A percentile compares a stretch with the other conserved stretches of the same genome.
Evolutionary conservation across 2,113 vertebrate species (phyloP).

Genomic region (Cacatua alba): DNA sequence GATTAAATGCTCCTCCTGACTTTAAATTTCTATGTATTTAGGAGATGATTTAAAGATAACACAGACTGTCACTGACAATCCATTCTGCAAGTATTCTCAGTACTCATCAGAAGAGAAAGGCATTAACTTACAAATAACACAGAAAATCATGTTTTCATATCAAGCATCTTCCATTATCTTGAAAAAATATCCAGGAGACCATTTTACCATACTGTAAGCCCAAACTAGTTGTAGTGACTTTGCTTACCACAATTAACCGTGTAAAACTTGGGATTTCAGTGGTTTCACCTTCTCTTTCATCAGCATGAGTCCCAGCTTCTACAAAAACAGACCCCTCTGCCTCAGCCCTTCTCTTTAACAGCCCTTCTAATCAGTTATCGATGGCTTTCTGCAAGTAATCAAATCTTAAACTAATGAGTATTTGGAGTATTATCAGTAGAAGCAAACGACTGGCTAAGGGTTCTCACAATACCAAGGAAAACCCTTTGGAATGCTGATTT

Average conservation of each 20-base stretch:
- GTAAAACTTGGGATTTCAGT: neutral
- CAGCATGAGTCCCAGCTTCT: neutral
- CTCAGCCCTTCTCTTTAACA: neutral
- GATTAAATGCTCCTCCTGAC: neutral
- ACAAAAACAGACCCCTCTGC: neutral
- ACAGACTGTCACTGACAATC: neutral
- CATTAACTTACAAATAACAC: neutral
- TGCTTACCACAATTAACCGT: neutral
- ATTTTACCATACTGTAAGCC: neutral
- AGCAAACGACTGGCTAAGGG: neutral
- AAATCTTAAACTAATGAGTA: neutral
- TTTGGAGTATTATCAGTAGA: neutral
- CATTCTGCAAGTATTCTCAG: neutral
- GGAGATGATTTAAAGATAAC: neutral
- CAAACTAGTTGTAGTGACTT: neutral
- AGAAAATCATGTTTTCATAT: neutral
- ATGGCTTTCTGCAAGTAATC: neutral
- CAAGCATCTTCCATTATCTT: neutral
- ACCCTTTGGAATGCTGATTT: neutral
- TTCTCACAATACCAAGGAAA: neutral
- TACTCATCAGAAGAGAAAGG: neutral
- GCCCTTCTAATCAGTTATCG: neutral
- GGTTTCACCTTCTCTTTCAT: neutral
- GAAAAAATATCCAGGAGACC: neutral
- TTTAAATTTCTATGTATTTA: neutral